A percentile compares a stretch with the other conserved stretches of the same genome.
phyloP scores from a whole-genome alignment of 2,797 vertebrate genomes.

The Falco naumanni region DNA sequence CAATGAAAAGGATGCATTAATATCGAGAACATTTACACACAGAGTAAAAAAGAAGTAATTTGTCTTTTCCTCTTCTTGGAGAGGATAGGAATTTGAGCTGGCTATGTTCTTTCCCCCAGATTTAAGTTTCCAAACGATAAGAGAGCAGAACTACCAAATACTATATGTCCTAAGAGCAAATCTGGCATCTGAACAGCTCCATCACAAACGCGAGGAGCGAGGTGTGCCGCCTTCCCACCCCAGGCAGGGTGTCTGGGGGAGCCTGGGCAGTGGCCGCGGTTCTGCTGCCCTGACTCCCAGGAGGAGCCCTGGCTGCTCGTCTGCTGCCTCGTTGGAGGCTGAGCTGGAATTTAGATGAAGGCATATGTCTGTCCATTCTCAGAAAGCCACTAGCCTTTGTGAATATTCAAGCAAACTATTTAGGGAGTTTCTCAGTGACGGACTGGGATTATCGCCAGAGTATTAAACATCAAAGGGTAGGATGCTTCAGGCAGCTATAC shows the following conservation, averaged over 20 bases:
- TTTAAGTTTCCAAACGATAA: not conserved
- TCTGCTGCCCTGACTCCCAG: not conserved
- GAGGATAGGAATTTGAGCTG: not conserved
- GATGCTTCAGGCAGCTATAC: not conserved
- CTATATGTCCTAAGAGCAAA: not conserved
- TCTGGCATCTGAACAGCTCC: not conserved
- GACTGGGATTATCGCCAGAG: not conserved
- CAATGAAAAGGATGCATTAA: not conserved
- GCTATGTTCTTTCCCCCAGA: not conserved
- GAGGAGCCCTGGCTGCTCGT: rapidly evolving
- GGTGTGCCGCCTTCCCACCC: rapidly evolving
- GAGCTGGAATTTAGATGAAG: not conserved
- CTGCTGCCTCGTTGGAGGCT: rapidly evolving
- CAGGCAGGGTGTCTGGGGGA: not conserved
- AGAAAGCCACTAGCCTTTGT: not conserved
- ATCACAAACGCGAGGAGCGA: not conserved
- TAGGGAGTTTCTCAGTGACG: not conserved
- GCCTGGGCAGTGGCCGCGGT: rapidly evolving
- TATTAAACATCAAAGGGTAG: not conserved
- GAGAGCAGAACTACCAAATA: not conserved
- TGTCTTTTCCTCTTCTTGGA: not conserved
- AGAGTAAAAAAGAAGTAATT: not conserved
- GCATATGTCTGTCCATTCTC: not conserved
- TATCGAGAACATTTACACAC: not conserved
- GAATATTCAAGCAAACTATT: not conserved